Percentiles rank a stretch among this genome's conserved stretches.
These are phyloP conservation scores for Poeciliopsis gracilis DNA, from an alignment of 2,797 vertebrate genomes.

Conservation along the genomic window DNA sequence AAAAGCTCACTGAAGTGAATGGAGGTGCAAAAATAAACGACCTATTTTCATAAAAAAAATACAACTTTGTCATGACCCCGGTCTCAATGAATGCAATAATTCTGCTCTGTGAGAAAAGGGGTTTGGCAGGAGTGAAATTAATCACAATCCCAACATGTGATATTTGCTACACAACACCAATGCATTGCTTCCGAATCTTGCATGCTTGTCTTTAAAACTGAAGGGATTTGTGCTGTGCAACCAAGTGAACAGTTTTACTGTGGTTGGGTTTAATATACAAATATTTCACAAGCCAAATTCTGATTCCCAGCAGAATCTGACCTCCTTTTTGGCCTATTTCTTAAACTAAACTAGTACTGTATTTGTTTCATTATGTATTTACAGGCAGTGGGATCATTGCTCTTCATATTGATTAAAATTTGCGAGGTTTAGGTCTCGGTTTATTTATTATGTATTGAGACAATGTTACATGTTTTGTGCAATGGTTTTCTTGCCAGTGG, in stretches of 20 bases:
- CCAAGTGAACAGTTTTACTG: neutral
- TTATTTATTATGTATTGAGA: no score
- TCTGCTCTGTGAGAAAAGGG: neutral
- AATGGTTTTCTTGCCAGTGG: neutral
- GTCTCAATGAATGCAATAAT: slow-evolving; percentile 45
- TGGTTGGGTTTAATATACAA: neutral
- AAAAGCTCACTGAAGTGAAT: slow-evolving; percentile 55
- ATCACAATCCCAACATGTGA: neutral
- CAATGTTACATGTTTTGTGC: neutral
- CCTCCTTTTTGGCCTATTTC: neutral
- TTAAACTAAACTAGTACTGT: neutral
- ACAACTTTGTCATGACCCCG: slow-evolving; percentile 57
- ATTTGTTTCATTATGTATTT: neutral
- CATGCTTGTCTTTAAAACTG: neutral
- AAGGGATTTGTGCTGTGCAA: neutral
- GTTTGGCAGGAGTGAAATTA: neutral
- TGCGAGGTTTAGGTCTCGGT: neutral
- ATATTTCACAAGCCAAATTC: neutral
- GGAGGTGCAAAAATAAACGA: slow-evolving; percentile 55
- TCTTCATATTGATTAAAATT: neutral
- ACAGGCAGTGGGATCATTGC: neutral
- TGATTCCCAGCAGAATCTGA: neutral
- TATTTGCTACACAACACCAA: neutral
- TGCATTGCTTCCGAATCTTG: neutral
- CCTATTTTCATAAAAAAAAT: slow-evolving; percentile 52